Evolutionary conservation across 2,888 invertebrate genomes (phyloP).

Genomic region (Ennomos fuscantarius): DNA sequence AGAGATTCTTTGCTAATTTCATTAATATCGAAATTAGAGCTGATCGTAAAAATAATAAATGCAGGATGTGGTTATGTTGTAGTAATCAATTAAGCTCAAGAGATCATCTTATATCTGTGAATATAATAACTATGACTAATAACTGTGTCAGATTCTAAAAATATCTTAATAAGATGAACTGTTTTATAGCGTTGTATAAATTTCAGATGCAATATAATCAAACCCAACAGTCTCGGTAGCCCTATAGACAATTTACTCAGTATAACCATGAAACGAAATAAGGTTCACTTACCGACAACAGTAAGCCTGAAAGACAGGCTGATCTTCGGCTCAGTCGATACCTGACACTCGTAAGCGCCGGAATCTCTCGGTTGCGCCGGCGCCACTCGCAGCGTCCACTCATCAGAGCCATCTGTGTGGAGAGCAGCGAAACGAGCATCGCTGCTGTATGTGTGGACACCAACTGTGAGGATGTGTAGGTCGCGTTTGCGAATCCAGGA

Average conservation of each 20-base stretch:
- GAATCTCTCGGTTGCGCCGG: slow-evolving; percentile 91
- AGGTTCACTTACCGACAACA: slow-evolving; percentile 89
- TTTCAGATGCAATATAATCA: neutral
- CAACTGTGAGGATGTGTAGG: slow-evolving; percentile 89
- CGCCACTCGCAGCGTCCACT: slow-evolving; percentile 86
- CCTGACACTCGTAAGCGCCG: slow-evolving; percentile 96
- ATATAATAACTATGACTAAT: too few relatives aligned
- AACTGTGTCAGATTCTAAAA: too few relatives aligned
- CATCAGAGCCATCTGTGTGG: slow-evolving; percentile 87
- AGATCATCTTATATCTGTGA: too few relatives aligned
- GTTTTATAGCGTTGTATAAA: too few relatives aligned
- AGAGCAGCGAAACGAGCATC: slow-evolving; percentile 88
- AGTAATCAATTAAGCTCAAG: too few relatives aligned
- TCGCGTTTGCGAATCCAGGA: slow-evolving; percentile 96
- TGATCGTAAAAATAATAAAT: too few relatives aligned
- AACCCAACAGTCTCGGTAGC: neutral
- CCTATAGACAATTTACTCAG: too few relatives aligned
- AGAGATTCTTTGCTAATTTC: too few relatives aligned
- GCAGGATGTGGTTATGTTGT: too few relatives aligned
- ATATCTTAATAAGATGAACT: too few relatives aligned
- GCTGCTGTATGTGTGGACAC: slow-evolving; percentile 88
- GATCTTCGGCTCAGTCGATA: slow-evolving; percentile 96
- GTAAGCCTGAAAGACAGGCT: slow-evolving; percentile 90
- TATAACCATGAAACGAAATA: too few relatives aligned
- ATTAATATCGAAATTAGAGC: too few relatives aligned